Evolutionary conservation across 2,888 invertebrate genomes (phyloP).

Genomic region (Trachelus stipa): DNA sequence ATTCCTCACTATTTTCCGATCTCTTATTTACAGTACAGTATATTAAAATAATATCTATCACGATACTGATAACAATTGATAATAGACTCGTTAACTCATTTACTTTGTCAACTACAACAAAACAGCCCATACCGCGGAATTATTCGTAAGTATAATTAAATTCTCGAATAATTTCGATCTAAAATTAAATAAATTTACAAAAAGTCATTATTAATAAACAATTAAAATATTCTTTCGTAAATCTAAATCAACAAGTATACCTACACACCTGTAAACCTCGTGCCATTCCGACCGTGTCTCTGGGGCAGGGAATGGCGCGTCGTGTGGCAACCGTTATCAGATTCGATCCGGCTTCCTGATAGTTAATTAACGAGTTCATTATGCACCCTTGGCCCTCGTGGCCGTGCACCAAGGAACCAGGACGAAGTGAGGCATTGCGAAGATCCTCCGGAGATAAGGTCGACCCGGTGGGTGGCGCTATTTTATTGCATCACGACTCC

Average conservation of each 20-base stretch:
- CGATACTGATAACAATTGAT: too few relatives aligned
- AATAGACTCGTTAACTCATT: too few relatives aligned
- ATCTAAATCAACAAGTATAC: background rate
- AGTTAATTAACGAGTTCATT: slow-evolving; percentile 68
- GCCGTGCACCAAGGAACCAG: slow-evolving; percentile 36
- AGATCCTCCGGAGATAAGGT: slow-evolving; percentile 59
- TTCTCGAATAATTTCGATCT: background rate
- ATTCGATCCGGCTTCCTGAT: slow-evolving; percentile 65
- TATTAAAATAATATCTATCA: too few relatives aligned
- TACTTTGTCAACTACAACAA: too few relatives aligned
- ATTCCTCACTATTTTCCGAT: background rate
- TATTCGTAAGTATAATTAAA: background rate
- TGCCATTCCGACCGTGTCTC: slow-evolving; percentile 29
- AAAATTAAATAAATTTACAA: background rate
- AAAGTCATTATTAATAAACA: background rate
- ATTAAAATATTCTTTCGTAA: background rate
- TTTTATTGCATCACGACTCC: slow-evolving; percentile 65
- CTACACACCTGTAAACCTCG: slow-evolving; percentile 40
- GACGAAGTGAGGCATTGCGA: slow-evolving; percentile 64
- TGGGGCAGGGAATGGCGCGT: slow-evolving; percentile 48
- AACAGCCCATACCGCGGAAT: too few relatives aligned
- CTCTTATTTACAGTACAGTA: too few relatives aligned
- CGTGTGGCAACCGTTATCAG: slow-evolving; percentile 64
- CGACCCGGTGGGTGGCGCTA: slow-evolving; percentile 64
- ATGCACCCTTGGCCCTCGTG: slow-evolving; percentile 62